A percentile compares a stretch with the other conserved stretches of the same genome.
Evolutionary conservation across 2,113 vertebrate genomes (phyloP).

Genomic region (Vidua chalybeata): DNA sequence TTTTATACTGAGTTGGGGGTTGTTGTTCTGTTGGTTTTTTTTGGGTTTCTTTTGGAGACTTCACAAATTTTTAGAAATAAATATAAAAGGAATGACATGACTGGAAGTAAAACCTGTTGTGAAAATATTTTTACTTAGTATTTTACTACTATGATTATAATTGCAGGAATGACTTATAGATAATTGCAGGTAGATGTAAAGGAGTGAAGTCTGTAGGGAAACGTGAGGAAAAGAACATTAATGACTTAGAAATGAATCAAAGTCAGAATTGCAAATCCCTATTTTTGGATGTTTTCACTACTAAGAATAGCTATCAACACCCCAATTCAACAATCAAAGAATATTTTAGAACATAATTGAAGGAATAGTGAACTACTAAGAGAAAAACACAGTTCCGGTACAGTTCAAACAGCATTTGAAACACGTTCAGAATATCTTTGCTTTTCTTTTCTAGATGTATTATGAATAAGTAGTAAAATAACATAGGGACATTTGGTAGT

Average conservation of each 20-base stretch:
- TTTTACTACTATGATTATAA: background rate
- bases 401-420: background rate
- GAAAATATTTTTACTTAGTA: background rate
- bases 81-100: background rate
- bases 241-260: background rate
- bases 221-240: background rate
- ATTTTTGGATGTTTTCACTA: background rate
- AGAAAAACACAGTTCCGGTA: background rate
- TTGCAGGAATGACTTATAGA: background rate
- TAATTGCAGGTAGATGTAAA: background rate
- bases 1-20: background rate
- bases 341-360: background rate
- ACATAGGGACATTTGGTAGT: background rate
- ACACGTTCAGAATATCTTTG: background rate
- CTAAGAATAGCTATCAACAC: background rate
- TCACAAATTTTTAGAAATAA: background rate
- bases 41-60: accelerated
- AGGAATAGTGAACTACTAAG: background rate
- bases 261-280: background rate
- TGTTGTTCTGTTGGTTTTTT: background rate
- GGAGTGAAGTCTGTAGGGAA: background rate
- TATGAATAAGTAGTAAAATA: background rate
- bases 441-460: background rate
- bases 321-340: background rate
- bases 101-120: background rate